Percentiles rank a stretch among this genome's conserved stretches.
These are phyloP conservation scores for Silurus aristotelis DNA, from an alignment of 2,797 vertebrate species.

Conservation along the genomic window DNA sequence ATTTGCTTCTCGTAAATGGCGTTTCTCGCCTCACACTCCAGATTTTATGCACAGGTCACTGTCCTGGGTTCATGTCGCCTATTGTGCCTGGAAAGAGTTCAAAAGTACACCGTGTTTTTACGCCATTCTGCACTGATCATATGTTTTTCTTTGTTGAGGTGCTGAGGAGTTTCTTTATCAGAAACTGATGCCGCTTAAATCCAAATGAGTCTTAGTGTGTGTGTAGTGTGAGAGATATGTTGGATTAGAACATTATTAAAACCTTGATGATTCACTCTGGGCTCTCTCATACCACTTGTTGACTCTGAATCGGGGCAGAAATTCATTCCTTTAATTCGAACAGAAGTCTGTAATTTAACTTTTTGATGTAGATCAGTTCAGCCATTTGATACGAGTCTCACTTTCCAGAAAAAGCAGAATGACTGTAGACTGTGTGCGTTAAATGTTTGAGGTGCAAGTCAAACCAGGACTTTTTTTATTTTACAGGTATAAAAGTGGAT, in stretches of 20 bases:
- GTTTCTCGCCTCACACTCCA: neutral
- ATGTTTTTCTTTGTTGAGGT: neutral
- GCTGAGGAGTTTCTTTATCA: neutral
- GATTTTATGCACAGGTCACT: neutral
- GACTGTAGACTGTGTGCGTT: too few species aligned
- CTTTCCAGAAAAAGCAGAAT: too few species aligned
- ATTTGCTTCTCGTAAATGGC: neutral
- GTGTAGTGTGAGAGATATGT: neutral
- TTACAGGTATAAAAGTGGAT: too few species aligned
- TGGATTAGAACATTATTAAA: neutral
- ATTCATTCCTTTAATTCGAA: neutral
- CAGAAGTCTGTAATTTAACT: neutral
- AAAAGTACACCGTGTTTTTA: neutral
- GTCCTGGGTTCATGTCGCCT: neutral
- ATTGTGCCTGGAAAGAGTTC: neutral
- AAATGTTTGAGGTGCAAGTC: too few species aligned
- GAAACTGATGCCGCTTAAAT: neutral
- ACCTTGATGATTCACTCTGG: too few species aligned
- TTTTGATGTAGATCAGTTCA: neutral
- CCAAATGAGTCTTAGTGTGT: neutral
- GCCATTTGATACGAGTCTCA: neutral
- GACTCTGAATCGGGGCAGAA: neutral
- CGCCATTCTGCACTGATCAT: neutral
- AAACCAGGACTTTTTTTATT: too few species aligned
- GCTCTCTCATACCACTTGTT: neutral